Conservation (phyloP, 2,113 vertebrate species). For the Oostethus manadensis region DNA sequence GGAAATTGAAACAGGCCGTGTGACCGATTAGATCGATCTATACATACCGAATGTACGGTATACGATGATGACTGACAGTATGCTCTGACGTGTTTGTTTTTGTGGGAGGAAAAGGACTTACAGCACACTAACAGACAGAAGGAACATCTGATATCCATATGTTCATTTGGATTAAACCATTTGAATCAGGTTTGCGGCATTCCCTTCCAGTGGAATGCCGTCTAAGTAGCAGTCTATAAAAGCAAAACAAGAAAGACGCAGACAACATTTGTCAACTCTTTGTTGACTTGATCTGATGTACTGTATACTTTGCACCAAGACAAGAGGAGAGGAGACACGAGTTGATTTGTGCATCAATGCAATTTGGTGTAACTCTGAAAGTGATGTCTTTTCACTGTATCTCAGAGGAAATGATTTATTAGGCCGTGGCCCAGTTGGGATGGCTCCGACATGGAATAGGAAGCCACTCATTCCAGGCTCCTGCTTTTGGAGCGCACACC, state of each 20-base stretch:
- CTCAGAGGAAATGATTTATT: conserved; percentile 69
- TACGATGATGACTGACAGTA: conserved; percentile 16
- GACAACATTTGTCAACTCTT: neutral
- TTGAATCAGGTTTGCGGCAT: conserved; percentile 42
- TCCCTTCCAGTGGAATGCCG: conserved; percentile 15
- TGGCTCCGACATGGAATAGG: conserved; percentile 56
- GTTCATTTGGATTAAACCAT: conserved; percentile 36
- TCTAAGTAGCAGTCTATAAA: conserved; percentile 33
- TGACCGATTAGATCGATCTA: conserved; percentile 14
- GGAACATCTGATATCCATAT: conserved; percentile 57
- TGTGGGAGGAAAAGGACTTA: conserved; percentile 2
- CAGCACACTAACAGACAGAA: conserved; percentile 9
- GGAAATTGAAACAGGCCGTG: neutral
- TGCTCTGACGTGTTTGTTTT: conserved; percentile 27
- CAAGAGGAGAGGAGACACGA: conserved; percentile 20
- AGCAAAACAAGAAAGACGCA: conserved; percentile 25
- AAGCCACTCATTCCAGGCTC: conserved; percentile 56
- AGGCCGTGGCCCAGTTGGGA: conserved; percentile 53
- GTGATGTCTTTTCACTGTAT: conserved; percentile 62
- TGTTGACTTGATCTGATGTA: conserved; percentile 25
- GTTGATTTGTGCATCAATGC: conserved; percentile 28
- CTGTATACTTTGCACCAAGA: conserved; percentile 32
- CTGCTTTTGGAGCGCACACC: conserved; percentile 36
- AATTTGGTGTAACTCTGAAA: conserved; percentile 49
- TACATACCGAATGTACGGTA: conserved; percentile 2